These are phyloP conservation scores for Podocnemis expansa DNA, from an alignment of 2,113 vertebrate species.

Conservation along the genomic window DNA sequence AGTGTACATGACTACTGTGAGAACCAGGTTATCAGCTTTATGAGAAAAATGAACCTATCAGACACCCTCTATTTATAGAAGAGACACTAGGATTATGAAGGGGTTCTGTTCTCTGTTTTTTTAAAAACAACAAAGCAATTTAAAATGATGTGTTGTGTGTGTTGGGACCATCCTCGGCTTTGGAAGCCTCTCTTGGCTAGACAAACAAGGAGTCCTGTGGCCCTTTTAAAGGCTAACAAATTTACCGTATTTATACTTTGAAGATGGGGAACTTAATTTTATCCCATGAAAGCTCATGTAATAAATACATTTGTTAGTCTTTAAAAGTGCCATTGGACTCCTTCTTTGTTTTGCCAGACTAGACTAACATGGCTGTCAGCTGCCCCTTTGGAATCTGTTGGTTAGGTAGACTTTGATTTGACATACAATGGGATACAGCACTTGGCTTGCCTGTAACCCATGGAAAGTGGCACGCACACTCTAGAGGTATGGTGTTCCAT, in stretches of 20 bases:
- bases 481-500: background rate
- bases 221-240: too few relatives aligned
- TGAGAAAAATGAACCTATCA: background rate
- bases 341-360: too few relatives aligned
- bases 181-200: too few relatives aligned
- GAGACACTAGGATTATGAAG: background rate
- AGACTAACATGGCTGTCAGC: too few relatives aligned
- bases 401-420: background rate
- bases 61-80: background rate
- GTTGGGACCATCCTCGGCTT: background rate
- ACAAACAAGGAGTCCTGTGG: too few relatives aligned
- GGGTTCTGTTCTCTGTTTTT: background rate
- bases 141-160: background rate
- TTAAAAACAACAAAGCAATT: background rate
- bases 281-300: too few relatives aligned
- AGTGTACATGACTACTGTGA: background rate
- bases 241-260: too few relatives aligned
- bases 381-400: too few relatives aligned
- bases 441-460: background rate
- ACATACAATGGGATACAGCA: background rate
- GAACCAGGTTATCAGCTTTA: background rate
- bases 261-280: too few relatives aligned
- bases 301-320: too few relatives aligned
- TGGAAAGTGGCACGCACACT: accelerated
- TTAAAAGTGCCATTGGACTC: too few relatives aligned